Conservation (phyloP, 2,888 invertebrate species). For the Parelbella ahira region DNA sequence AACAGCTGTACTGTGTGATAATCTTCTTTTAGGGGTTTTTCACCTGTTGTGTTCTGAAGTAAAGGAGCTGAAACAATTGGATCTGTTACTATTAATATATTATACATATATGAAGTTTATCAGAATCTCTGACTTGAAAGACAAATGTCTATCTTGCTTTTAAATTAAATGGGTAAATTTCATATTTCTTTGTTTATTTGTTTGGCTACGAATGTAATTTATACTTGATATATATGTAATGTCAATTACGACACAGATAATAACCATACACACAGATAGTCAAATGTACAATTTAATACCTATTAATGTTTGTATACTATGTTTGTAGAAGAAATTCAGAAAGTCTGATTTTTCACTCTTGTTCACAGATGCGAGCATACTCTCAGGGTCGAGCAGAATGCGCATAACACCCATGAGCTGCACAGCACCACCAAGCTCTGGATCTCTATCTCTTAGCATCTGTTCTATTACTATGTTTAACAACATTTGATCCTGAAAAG, state of each 20-base stretch:
- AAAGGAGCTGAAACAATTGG: constrained; percentile 93
- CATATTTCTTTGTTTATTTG: too few relatives aligned
- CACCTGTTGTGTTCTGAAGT: constrained; percentile 93
- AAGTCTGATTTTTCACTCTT: constrained; percentile 99
- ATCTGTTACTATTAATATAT: too few relatives aligned
- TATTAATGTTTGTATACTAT: constrained; percentile 97
- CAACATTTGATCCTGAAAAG: constrained; percentile 92
- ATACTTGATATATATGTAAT: too few relatives aligned
- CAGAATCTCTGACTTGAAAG: too few relatives aligned
- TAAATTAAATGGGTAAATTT: too few relatives aligned
- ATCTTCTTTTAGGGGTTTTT: constrained; percentile 95
- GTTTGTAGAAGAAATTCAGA: constrained; percentile 98
- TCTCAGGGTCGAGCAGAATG: constrained; percentile 97
- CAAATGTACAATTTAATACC: too few relatives aligned
- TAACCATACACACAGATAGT: too few relatives aligned
- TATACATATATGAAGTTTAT: too few relatives aligned
- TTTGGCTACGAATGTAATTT: too few relatives aligned
- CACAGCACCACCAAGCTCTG: constrained; percentile 98
- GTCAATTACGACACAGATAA: too few relatives aligned
- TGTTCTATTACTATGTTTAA: constrained; percentile 99
- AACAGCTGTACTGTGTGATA: constrained; percentile 97
- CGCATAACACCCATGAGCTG: constrained; percentile 97
- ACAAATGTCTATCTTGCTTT: too few relatives aligned
- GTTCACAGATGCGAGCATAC: constrained; percentile 95
- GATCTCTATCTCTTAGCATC: constrained; percentile 97